phyloP scores from a whole-genome alignment of 2,888 invertebrate species.

The Drosophila buzzatii region DNA sequence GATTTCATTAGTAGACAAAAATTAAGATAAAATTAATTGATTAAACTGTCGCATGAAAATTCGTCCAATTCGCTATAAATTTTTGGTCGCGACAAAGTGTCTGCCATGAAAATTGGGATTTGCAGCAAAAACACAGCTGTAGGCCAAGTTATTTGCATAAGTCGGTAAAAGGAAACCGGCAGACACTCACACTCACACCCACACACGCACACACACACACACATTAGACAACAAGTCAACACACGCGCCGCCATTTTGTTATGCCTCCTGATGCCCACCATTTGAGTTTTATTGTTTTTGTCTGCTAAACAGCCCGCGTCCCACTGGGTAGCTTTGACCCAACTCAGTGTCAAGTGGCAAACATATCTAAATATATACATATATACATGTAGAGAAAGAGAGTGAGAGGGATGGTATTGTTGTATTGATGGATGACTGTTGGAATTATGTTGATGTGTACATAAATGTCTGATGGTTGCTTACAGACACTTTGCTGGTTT shows the following conservation, averaged over 20 bases:
- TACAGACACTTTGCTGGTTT: conserved; percentile 54
- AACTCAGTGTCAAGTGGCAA: conserved; percentile 34
- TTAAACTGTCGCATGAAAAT: conserved; percentile 7
- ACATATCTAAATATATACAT: conserved; percentile 12
- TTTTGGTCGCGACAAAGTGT: conserved; percentile 33
- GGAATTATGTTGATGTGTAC: conserved; percentile 46
- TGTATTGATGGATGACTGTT: conserved; percentile 26
- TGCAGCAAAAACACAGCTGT: conserved; percentile 17
- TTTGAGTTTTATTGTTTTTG: conserved; percentile 60
- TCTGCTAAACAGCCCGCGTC: conserved; percentile 20
- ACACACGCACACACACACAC: conserved; percentile 12
- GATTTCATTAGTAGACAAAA: conserved; percentile 3
- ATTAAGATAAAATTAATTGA: conserved; percentile 20
- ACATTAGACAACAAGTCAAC: conserved; percentile 30
- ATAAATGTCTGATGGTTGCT: conserved; percentile 41
- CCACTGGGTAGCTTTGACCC: conserved; percentile 5
- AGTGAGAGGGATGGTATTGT: conserved; percentile 12
- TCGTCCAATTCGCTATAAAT: neutral
- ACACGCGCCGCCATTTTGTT: conserved; percentile 62
- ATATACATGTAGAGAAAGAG: neutral
- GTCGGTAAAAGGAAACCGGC: conserved; percentile 30
- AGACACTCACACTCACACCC: conserved; percentile 21
- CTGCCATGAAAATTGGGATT: conserved; percentile 19
- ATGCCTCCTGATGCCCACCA: conserved; percentile 19
- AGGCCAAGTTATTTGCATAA: conserved; percentile 48